Evolutionary conservation across 2,113 vertebrate species (phyloP).

Genomic region (Gymnobelideus leadbeateri): DNA sequence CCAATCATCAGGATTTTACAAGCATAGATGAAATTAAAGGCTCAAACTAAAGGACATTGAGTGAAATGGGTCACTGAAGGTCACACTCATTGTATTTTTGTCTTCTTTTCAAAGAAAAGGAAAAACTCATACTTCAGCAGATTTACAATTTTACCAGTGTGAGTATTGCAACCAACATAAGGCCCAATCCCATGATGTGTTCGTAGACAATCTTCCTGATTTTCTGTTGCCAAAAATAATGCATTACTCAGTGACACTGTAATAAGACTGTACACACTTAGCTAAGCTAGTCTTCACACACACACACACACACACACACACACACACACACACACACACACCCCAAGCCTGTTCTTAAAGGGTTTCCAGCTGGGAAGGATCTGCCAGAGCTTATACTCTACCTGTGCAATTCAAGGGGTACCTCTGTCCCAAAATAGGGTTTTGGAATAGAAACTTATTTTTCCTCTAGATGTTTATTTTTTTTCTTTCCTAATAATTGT

Average conservation of each 20-base stretch:
- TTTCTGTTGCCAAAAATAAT: not conserved
- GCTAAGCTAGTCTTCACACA: not conserved
- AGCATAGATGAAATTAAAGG: not conserved
- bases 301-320: not conserved
- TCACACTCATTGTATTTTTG: not conserved
- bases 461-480: conserved; percentile 29
- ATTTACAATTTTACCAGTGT: not conserved
- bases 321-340: not conserved
- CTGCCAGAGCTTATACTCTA: not conserved
- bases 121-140: not conserved
- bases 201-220: not conserved
- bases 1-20: not conserved
- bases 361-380: too few species aligned
- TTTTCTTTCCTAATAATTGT: conserved; percentile 30
- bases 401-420: not conserved
- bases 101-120: not conserved
- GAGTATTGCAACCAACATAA: not conserved
- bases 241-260: not conserved
- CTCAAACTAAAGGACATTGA: not conserved
- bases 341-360: too few species aligned
- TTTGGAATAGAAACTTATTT: not conserved
- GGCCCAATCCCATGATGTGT: not conserved
- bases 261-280: not conserved
- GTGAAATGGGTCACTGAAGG: not conserved
- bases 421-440: too few species aligned